Conservation (phyloP, 2,797 vertebrate genomes). For the Sarcophilus harrisii region DNA sequence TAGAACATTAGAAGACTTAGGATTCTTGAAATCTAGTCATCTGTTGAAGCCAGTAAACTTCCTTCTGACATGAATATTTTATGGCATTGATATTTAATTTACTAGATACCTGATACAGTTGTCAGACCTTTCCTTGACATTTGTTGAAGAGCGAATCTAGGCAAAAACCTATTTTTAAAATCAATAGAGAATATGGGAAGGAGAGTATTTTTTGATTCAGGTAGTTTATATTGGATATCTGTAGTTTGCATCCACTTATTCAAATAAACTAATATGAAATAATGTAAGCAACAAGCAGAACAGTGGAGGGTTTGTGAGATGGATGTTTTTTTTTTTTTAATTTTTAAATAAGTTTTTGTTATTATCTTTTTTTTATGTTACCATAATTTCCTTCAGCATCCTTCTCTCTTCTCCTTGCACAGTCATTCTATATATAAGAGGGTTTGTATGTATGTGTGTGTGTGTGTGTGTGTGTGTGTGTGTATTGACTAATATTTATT, state of each 20-base stretch:
- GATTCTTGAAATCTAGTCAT: slow-evolving; percentile 50
- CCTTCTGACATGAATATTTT: slow-evolving; percentile 57
- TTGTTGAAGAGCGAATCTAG: slow-evolving; percentile 6
- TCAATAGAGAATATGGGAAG: slow-evolving; percentile 16
- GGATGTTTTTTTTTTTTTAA: not conserved
- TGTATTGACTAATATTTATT: not conserved
- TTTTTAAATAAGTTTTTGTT: slow-evolving; percentile 9
- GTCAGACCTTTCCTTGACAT: slow-evolving; percentile 56
- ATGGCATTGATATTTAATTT: slow-evolving; percentile 37
- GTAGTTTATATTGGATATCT: slow-evolving; percentile 29
- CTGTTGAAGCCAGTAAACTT: slow-evolving; percentile 46
- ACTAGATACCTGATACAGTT: slow-evolving; percentile 32
- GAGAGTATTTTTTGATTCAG: slow-evolving; percentile 4
- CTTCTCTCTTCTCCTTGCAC: not conserved
- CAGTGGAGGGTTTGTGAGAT: not conserved
- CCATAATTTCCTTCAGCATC: not conserved
- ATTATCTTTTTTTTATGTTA: not conserved
- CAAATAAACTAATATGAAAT: slow-evolving; percentile 38
- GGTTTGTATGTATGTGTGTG: not conserved
- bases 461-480: not conserved
- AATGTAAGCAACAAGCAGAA: slow-evolving; percentile 16
- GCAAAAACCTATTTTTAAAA: not conserved
- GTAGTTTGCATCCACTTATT: slow-evolving; percentile 48
- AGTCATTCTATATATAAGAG: not conserved
- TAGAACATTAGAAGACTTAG: slow-evolving; percentile 25